Conservation (phyloP, 1,140 invertebrate species). For the Rhyacophila brunnea region DNA sequence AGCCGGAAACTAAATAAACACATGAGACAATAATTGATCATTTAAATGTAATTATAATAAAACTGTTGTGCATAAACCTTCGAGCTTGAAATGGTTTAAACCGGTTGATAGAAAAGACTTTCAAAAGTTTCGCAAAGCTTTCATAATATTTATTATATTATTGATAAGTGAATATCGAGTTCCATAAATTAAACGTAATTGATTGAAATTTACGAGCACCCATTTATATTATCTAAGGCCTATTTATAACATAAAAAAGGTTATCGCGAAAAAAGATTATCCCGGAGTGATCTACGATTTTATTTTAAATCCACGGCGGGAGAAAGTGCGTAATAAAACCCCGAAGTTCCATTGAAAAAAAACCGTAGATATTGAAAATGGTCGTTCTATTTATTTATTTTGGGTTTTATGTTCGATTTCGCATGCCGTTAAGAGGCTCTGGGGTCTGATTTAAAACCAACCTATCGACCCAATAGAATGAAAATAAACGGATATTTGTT, state of each 20-base stretch:
- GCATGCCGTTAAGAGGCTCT: conserved; percentile 18
- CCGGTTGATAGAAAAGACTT: too few species aligned
- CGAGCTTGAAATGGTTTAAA: too few species aligned
- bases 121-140: too few species aligned
- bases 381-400: conserved; percentile 24
- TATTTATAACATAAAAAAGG: not conserved
- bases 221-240: too few species aligned
- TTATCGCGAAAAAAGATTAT: conserved; percentile 15
- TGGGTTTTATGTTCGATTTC: conserved; percentile 19
- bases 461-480: conserved; percentile 22
- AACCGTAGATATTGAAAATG: conserved; percentile 17
- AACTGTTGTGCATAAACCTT: too few species aligned
- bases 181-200: too few species aligned
- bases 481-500: conserved; percentile 19
- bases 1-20: too few species aligned
- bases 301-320: conserved; percentile 4
- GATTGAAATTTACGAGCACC: too few species aligned
- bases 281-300: conserved; percentile 3
- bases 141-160: too few species aligned
- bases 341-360: conserved; percentile 3
- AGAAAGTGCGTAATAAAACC: conserved; percentile 6
- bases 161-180: too few species aligned
- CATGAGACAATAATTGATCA: too few species aligned
- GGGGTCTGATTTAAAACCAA: conserved; percentile 22
- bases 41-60: too few species aligned